Conservation (phyloP, 1,140 invertebrate species). For the Drosophila orena region DNA sequence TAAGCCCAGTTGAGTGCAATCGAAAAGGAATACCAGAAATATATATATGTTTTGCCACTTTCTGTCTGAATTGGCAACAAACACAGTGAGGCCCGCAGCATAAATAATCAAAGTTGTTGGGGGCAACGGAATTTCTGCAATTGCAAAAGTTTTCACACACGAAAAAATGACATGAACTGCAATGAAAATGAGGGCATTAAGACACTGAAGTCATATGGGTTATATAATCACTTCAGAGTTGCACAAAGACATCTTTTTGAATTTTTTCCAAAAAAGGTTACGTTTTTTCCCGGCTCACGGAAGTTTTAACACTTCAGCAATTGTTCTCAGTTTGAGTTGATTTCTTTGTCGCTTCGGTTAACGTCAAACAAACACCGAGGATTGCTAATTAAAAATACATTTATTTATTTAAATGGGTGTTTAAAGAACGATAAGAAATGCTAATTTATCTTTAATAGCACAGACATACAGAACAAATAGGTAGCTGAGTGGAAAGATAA, state of each 20-base stretch:
- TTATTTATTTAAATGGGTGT: slow-evolving; percentile 35
- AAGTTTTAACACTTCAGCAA: not conserved
- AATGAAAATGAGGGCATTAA: slow-evolving; percentile 59
- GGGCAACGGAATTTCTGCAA: slow-evolving; percentile 30
- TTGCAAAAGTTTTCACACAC: slow-evolving; percentile 45
- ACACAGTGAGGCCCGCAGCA: slow-evolving; percentile 37
- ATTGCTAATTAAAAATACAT: slow-evolving; percentile 40
- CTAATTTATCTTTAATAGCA: slow-evolving; percentile 25
- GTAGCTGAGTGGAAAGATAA: slow-evolving; percentile 20
- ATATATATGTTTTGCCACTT: slow-evolving; percentile 26
- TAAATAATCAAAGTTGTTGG: slow-evolving; percentile 33
- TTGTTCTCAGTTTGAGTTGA: not conserved
- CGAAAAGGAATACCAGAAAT: slow-evolving; percentile 45
- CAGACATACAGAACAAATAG: slow-evolving; percentile 6
- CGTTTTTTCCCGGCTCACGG: not conserved
- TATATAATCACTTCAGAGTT: slow-evolving; percentile 30
- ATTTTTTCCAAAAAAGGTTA: slow-evolving; percentile 1
- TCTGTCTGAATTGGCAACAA: slow-evolving; percentile 27
- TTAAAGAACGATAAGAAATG: slow-evolving; percentile 23
- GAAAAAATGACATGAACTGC: slow-evolving; percentile 55
- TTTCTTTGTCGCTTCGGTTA: not conserved
- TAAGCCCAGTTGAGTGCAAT: slow-evolving; percentile 48
- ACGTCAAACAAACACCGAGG: not conserved
- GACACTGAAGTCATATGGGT: slow-evolving; percentile 31
- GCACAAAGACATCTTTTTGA: not conserved